Base-by-base conservation (phyloP, 2,888 invertebrate species). In the Drosophila melanocephala region DNA sequence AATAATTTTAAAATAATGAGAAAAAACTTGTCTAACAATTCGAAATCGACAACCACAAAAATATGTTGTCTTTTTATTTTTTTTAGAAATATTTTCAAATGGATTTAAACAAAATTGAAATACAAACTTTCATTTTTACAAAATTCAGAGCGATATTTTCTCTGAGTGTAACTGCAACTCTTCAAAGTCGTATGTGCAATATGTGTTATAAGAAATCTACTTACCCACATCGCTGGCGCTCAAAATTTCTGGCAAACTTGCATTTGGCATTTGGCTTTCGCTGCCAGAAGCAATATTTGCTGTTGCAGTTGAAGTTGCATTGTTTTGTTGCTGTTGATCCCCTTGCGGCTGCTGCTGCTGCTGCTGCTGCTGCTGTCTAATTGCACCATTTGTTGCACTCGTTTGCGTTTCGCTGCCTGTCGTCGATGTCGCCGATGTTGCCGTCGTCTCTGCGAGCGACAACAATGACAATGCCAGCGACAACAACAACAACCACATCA, bases 321-420 rank as follows among this genome's bases (percentile, higher is more conserved):
- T 26, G 28, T 51, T 51, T 26, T 59, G 42, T 44, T 68, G 70
- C 33, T 55, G 37, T 37, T 70, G 42, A 72, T 77, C 72, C 60
- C 60, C 50, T 50, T 61, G 60, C 50, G 75, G 66, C 22, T 47
- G 42, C 56, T 81, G 73, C 26, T 28, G 26, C 26, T 26, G 26
- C 26, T 75, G 69, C 56, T 69, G 65, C 37, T 72, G 80, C 42
- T 81, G 77, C 70, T 91, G 87, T 90, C 91, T 88, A 90, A 82
- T 91, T 88, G 91, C 91, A 90, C 82, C 91, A 88, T 87, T 90
- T 79, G 91, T 79, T 83, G 87, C 90, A 90, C 88, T 90, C 75
- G 91, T 76, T 79, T 80, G 89, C 64, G 86, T 83, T 85, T 86
- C 87, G 70, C 70, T 87, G 68, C 53, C 76, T 79, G 72, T 66